Evolutionary conservation across 2,888 invertebrate species (phyloP).

Genomic region (Netelia inedita): DNA sequence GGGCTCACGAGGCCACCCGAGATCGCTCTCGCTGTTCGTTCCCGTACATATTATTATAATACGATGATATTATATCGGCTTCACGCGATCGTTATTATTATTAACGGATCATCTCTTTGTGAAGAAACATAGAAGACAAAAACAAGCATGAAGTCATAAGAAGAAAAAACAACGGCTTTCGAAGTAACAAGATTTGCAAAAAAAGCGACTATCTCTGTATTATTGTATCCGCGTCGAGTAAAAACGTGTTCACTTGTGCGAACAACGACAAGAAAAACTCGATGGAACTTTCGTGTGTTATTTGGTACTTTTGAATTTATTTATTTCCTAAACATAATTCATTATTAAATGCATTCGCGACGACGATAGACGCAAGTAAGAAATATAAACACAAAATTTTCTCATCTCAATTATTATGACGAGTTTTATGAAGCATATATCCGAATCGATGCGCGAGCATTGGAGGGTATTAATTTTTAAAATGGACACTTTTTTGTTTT

Average conservation of each 20-base stretch:
- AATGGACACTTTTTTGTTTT: conserved; percentile 17
- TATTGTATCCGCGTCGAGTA: conserved; percentile 24
- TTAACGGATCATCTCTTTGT: background rate
- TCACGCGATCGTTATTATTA: background rate
- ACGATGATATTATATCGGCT: background rate
- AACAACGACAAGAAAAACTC: conserved; percentile 8
- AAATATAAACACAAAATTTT: conserved; percentile 14
- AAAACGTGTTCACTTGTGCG: background rate
- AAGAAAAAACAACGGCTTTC: background rate
- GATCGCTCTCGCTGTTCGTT: background rate
- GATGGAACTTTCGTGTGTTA: background rate
- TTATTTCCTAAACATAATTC: background rate
- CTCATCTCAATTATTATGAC: background rate
- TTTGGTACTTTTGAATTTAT: background rate
- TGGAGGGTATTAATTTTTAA: conserved; percentile 12
- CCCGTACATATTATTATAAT: conserved; percentile 5
- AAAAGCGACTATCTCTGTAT: conserved; percentile 37
- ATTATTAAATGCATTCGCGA: background rate
- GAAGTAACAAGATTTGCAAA: conserved; percentile 35
- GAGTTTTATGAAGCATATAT: conserved; percentile 14
- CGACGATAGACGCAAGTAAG: background rate
- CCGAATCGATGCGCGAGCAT: conserved; percentile 35
- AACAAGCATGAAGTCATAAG: background rate
- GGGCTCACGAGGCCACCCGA: background rate
- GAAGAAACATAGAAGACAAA: conserved; percentile 14